phyloP scores from a whole-genome alignment of 2,888 invertebrate species.

The Watsonalla binaria region DNA sequence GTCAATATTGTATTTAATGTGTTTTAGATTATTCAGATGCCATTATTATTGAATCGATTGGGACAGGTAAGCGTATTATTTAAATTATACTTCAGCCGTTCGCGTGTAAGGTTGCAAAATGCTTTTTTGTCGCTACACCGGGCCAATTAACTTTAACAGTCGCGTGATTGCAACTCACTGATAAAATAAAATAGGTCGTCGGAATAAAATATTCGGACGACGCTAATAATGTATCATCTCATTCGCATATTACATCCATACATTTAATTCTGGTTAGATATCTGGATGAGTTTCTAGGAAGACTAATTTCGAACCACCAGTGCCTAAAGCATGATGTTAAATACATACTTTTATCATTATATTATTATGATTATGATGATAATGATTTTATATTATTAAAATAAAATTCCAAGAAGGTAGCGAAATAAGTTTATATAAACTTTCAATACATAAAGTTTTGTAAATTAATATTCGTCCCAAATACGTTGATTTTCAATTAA shows the following conservation, averaged over 20 bases:
- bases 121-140: constrained; percentile 63
- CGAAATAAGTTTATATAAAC: constrained; percentile 13
- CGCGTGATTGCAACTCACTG: constrained; percentile 64
- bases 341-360: too few relatives aligned
- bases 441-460: too few relatives aligned
- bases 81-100: constrained; percentile 53
- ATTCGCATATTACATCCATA: too few relatives aligned
- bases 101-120: constrained; percentile 63
- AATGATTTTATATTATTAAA: constrained; percentile 10
- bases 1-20: constrained; percentile 21
- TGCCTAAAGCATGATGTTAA: too few relatives aligned
- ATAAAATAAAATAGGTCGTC: constrained; percentile 19
- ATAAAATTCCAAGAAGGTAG: constrained; percentile 23
- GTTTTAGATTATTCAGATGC: constrained; percentile 48
- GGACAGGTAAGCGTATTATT: constrained; percentile 64
- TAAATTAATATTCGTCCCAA: constrained; percentile 1
- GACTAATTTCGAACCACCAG: too few relatives aligned
- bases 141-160: constrained; percentile 60
- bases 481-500: constrained; percentile 45
- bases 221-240: too few relatives aligned
- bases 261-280: too few relatives aligned
- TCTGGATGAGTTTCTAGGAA: too few relatives aligned
- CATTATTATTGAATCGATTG: constrained; percentile 49
- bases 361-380: too few relatives aligned
- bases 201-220: constrained; percentile 3